These are phyloP conservation scores for Papilio xuthus DNA, from an alignment of 1,140 invertebrate species.

Conservation along the genomic window DNA sequence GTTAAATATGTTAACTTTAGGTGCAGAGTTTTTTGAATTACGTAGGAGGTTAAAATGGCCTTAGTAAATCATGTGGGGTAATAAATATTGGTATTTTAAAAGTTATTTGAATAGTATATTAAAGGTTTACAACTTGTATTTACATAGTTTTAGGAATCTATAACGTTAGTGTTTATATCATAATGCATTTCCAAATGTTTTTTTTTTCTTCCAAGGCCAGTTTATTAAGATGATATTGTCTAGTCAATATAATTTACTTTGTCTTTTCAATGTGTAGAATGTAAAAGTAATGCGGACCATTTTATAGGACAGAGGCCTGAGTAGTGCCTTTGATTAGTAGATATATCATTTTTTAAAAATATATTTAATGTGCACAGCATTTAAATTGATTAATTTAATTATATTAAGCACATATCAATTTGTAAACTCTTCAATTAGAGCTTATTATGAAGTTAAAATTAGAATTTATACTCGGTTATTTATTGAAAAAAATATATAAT, in stretches of 20 bases:
- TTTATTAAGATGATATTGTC: not conserved
- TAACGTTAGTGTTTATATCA: not conserved
- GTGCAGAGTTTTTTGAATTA: conserved; percentile 6
- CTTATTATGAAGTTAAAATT: conserved; percentile 37
- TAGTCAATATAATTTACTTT: conserved; percentile 31
- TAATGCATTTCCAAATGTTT: not conserved
- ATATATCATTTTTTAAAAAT: not conserved
- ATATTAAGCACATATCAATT: conserved; percentile 42
- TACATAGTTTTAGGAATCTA: not conserved
- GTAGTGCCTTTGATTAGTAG: conserved; percentile 72
- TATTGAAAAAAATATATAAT: conserved; percentile 9
- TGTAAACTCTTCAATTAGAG: conserved; percentile 32
- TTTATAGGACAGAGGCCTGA: conserved; percentile 70
- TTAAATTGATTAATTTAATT: conserved; percentile 58
- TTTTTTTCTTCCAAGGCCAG: not conserved
- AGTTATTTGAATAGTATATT: not conserved
- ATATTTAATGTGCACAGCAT: conserved; percentile 47
- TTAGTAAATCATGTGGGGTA: conserved; percentile 4
- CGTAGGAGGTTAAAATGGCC: not conserved
- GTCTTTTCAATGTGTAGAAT: conserved; percentile 16
- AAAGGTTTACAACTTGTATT: conserved; percentile 14
- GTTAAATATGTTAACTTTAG: not conserved
- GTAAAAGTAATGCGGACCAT: conserved; percentile 66
- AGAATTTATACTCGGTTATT: conserved; percentile 18
- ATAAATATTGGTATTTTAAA: not conserved